A percentile compares a stretch with the other conserved stretches of the same genome.
Evolutionary conservation across 2,888 invertebrate genomes (phyloP).

Genomic region (Cataglyphis altisquamis): DNA sequence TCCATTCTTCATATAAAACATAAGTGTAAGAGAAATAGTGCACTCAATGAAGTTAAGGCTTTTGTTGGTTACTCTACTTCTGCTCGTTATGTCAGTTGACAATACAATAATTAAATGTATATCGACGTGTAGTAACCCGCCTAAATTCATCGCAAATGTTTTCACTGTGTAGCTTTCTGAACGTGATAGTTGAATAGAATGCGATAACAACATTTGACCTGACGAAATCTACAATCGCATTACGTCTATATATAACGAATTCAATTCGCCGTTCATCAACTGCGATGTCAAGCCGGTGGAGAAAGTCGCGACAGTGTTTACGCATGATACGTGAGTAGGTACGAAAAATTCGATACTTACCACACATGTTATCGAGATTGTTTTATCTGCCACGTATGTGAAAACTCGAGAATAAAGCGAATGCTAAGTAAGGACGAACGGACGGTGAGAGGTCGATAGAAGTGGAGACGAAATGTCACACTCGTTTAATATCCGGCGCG

Average conservation of each 20-base stretch:
- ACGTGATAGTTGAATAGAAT: background rate
- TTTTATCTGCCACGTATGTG: constrained; percentile 64
- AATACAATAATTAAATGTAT: background rate
- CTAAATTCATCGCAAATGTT: background rate
- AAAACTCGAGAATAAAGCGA: background rate
- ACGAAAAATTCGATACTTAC: constrained; percentile 63
- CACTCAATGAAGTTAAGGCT: background rate
- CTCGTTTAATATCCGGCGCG: constrained; percentile 42
- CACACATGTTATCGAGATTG: constrained; percentile 67
- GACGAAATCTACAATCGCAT: background rate
- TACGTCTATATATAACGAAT: background rate
- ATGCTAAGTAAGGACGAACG: background rate
- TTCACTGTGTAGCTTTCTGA: background rate
- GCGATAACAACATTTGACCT: background rate
- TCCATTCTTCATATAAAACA: background rate
- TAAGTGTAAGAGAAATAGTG: background rate
- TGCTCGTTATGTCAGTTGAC: background rate
- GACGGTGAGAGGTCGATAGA: background rate
- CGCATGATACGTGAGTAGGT: background rate
- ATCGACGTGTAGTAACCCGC: background rate
- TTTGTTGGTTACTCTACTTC: background rate
- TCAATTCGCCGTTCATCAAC: background rate
- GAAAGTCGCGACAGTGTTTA: constrained; percentile 1
- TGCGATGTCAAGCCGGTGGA: constrained; percentile 2
- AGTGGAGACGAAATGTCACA: constrained; percentile 52